Conservation (phyloP, 2,888 invertebrate genomes). For the Lasioglossum leucozonium region DNA sequence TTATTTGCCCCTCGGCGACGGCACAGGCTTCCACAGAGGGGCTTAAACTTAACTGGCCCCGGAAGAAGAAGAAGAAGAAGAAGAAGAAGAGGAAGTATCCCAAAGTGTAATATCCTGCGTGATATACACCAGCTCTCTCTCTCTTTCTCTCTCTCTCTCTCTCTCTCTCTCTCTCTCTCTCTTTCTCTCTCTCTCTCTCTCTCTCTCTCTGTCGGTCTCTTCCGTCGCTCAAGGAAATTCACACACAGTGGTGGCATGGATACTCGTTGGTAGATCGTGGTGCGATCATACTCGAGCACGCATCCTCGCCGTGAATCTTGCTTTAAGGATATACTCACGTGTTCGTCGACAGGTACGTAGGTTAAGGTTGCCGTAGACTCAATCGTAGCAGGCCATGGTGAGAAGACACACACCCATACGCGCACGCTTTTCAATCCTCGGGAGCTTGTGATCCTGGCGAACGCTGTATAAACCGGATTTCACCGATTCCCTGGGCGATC, state of each 20-base stretch:
- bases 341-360: slow-evolving; percentile 50
- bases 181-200: too few species aligned
- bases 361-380: slow-evolving; percentile 48
- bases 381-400: slow-evolving; percentile 63
- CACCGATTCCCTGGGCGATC: slow-evolving; percentile 4
- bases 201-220: too few species aligned
- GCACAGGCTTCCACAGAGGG: neutral
- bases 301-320: neutral
- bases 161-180: too few species aligned
- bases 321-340: slow-evolving; percentile 62
- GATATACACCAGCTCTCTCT: slow-evolving; percentile 1
- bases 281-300: slow-evolving; percentile 1
- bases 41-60: neutral
- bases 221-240: slow-evolving; percentile 7
- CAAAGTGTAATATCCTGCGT: slow-evolving; percentile 19
- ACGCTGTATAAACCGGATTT: neutral
- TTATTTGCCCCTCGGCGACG: neutral
- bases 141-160: too few species aligned
- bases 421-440: slow-evolving; percentile 42
- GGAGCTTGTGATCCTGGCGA: slow-evolving; percentile 17
- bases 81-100: neutral
- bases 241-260: neutral
- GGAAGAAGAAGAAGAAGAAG: neutral
- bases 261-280: neutral
- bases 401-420: slow-evolving; percentile 47